Conservation (phyloP, 2,888 invertebrate species). For the Andrena flavipes region DNA sequence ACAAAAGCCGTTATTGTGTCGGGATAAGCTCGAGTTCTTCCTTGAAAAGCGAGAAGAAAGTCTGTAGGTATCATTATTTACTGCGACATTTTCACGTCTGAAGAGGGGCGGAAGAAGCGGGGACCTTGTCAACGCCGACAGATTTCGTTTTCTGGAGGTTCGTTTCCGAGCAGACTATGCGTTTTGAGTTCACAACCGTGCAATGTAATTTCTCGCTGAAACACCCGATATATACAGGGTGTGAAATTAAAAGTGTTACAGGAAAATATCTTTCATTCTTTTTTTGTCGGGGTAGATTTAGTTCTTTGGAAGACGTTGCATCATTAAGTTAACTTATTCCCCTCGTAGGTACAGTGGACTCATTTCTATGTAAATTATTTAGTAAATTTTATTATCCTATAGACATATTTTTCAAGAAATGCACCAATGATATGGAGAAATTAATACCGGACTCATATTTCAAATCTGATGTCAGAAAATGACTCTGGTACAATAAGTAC, state of each 20-base stretch:
- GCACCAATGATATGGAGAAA: too few species aligned
- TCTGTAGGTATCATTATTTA: conserved; percentile 41
- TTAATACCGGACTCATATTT: too few species aligned
- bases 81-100: conserved; percentile 26
- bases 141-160: conserved; percentile 35
- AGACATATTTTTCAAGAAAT: too few species aligned
- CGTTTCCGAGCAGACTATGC: conserved; percentile 13
- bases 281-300: not conserved
- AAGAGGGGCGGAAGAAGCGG: not conserved
- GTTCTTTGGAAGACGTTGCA: too few species aligned
- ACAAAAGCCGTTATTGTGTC: conserved; percentile 10
- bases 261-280: not conserved
- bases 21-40: conserved; percentile 19
- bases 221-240: conserved; percentile 14
- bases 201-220: conserved; percentile 49
- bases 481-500: too few species aligned
- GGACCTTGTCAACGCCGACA: conserved; percentile 16
- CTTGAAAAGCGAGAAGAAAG: conserved; percentile 21
- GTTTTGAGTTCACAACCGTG: conserved; percentile 35
- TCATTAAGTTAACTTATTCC: too few species aligned
- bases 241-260: not conserved
- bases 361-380: too few species aligned
- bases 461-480: too few species aligned
- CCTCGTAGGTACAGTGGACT: too few species aligned
- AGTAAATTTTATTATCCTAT: too few species aligned